Evolutionary conservation across 2,797 vertebrate genomes (phyloP).

Genomic region (Gymnoscopelus microlampas): DNA sequence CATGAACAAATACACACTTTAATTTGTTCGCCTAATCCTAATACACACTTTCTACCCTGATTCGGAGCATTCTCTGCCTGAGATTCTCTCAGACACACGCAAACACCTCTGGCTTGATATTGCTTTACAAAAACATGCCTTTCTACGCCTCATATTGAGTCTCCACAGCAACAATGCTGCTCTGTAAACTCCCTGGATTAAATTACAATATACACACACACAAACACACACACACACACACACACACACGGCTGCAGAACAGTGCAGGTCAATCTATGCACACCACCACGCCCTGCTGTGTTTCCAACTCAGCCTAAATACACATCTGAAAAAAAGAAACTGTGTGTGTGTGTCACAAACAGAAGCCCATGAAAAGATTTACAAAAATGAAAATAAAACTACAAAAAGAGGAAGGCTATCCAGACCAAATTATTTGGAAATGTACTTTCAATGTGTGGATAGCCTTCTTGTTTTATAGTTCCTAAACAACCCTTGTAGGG

Average conservation of each 20-base stretch:
- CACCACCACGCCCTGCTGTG: conserved; percentile 54
- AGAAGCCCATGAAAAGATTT: no score
- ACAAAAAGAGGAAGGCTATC: no score
- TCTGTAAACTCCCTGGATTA: conserved; percentile 69
- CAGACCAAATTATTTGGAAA: no score
- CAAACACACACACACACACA: conserved; percentile 37
- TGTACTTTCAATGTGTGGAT: no score
- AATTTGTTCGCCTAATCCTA: conserved; percentile 50
- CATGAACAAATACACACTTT: background rate
- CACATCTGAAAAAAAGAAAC: conserved; percentile 54
- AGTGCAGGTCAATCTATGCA: conserved; percentile 56
- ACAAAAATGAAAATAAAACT: no score
- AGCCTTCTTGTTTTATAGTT: no score
- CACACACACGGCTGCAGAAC: conserved; percentile 62
- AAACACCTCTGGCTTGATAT: conserved; percentile 49
- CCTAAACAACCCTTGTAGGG: background rate
- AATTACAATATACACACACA: conserved; percentile 55
- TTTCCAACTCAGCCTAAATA: conserved; percentile 62
- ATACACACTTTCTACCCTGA: conserved; percentile 28
- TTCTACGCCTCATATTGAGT: conserved; percentile 48
- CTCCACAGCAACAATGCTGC: conserved; percentile 60
- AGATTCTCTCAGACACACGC: conserved; percentile 22
- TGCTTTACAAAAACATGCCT: conserved; percentile 64
- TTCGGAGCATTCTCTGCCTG: conserved; percentile 27
- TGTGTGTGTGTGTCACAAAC: no score